These are phyloP conservation scores for Pachyuromys duprasi DNA, from an alignment of 2,797 vertebrate species.

Conservation along the genomic window DNA sequence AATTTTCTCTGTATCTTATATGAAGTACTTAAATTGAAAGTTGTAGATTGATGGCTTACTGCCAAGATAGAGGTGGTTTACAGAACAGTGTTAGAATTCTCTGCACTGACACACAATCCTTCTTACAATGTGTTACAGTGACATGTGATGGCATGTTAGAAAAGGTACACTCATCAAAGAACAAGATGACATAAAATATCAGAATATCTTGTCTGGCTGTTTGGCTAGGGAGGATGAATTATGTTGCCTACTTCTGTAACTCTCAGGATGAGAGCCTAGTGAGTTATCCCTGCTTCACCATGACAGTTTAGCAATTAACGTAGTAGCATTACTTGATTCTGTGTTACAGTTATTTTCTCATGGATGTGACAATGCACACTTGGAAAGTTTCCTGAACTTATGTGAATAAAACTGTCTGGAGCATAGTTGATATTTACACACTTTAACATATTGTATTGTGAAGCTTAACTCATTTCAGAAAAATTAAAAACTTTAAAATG, in stretches of 20 bases:
- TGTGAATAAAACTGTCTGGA: neutral
- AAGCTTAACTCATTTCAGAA: slow-evolving; percentile 6
- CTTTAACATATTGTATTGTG: neutral
- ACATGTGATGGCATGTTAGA: neutral
- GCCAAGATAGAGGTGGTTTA: neutral
- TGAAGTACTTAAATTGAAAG: slow-evolving; percentile 13
- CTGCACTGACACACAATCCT: neutral
- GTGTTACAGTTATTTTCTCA: neutral
- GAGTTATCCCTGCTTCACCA: neutral
- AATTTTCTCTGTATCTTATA: neutral
- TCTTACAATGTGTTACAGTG: neutral
- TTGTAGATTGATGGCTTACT: neutral
- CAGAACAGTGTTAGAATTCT: neutral
- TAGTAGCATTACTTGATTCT: neutral
- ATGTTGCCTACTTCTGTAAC: accelerated
- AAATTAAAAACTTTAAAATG: neutral
- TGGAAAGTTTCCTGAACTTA: neutral
- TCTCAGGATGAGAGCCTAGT: neutral
- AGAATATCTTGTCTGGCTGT: neutral
- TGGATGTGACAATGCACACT: neutral
- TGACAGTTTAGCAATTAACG: neutral
- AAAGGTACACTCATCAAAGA: neutral
- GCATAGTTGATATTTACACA: neutral
- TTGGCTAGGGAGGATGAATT: neutral
- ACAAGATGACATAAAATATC: neutral